Evolutionary conservation across 2,113 vertebrate genomes (phyloP), one percentile per base, ranked within the genome.

Genomic region (Bettongia penicillata): DNA sequence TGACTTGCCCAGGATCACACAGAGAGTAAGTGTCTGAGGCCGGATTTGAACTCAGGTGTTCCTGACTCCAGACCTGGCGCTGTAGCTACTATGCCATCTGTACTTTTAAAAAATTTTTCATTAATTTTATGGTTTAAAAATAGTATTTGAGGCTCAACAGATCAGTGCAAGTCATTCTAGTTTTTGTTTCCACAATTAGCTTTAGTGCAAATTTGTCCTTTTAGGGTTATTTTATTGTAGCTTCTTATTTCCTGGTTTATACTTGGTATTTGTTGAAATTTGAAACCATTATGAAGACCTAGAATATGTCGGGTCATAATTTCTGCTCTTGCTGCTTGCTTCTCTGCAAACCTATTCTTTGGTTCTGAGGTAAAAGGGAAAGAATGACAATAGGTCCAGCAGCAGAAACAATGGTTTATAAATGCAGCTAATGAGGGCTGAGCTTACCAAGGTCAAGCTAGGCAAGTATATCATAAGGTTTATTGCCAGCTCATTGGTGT

Each of bases 181-280:
- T 92, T 94, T 52, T 84, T 43, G 16, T 43, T 84, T 84, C 19
- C 16, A 84, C 37, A 77, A 22, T 89, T 52, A 24, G 50, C 51
- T 48, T 89, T 49, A 92, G 25, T 92, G 26, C 57, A 90, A 90
- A 24, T n/a, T 92, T 37, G 47, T 90, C n/a, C 48, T 92, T 95
- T 84, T 47, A 90, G 84, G 77, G n/a, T 50, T 19, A 90, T 92
- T 93, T 48, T 55, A 14, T 53, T 89, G 31, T 53, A 53, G n/a
- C n/a, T 84, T 43, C n/a, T 90, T 55, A 90, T 49, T 93, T 52
- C 77, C 19, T 84, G 23, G n/a, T 43, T 84, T 23, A 23, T 23
- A 43, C 6, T 84, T 23, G 16, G 2, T 84, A 0, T 84, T 22
- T 84, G n/a, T 84, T 84, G 68, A 84, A 84, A 84, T 43, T 43